These are phyloP conservation scores for Yponomeuta evonymella DNA, from an alignment of 2,888 invertebrate genomes.

Conservation along the genomic window DNA sequence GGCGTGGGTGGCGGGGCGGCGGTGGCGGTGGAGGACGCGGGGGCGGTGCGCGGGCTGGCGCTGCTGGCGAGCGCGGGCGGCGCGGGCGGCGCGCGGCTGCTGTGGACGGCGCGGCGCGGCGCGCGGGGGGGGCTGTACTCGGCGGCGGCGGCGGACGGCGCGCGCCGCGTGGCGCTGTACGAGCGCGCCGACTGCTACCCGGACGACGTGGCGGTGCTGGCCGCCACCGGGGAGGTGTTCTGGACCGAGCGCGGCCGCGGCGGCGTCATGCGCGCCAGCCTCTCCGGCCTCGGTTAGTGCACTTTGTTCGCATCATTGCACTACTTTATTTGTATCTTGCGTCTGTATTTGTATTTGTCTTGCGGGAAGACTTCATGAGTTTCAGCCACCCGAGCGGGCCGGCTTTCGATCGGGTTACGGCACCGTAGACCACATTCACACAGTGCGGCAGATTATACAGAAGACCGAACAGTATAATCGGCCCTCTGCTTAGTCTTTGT, in stretches of 20 bases:
- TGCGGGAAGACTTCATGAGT: too few species aligned
- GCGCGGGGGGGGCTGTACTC: constrained; percentile 69
- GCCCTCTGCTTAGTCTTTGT: too few species aligned
- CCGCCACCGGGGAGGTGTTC: constrained; percentile 80
- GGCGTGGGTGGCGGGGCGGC: neutral
- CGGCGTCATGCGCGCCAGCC: constrained; percentile 78
- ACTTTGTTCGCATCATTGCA: neutral
- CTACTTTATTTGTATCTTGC: too few species aligned
- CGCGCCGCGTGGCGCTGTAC: constrained; percentile 71
- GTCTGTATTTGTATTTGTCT: too few species aligned
- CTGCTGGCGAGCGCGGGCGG: constrained; percentile 81
- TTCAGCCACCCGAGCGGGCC: too few species aligned
- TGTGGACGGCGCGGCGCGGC: constrained; percentile 82
- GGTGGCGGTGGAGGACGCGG: neutral
- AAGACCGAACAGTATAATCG: too few species aligned
- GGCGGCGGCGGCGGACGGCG: constrained; percentile 76
- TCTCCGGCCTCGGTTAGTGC: constrained; percentile 74
- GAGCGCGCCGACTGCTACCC: constrained; percentile 76
- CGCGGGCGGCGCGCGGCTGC: constrained; percentile 83
- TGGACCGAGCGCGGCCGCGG: constrained; percentile 82
- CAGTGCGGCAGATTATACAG: too few species aligned
- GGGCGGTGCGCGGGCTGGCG: constrained; percentile 69
- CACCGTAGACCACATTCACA: too few species aligned
- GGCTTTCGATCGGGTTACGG: too few species aligned
- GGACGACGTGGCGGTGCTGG: constrained; percentile 82